These are phyloP conservation scores for Diarsia mendica DNA, from an alignment of 2,888 invertebrate genomes.

Conservation along the genomic window DNA sequence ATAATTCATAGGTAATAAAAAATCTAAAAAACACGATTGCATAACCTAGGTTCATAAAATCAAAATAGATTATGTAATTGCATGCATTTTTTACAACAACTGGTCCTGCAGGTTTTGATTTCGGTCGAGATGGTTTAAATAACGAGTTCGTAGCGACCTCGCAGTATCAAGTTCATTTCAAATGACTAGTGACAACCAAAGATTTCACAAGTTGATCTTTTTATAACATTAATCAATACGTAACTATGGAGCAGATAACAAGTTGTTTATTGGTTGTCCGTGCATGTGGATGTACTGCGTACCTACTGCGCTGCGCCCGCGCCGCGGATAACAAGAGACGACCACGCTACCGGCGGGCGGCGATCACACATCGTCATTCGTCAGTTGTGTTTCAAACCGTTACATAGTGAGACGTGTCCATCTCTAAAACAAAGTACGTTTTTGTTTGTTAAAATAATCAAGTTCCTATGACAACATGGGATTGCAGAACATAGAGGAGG, in stretches of 20 bases:
- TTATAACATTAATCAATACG: slow-evolving; percentile 52
- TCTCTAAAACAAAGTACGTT: slow-evolving; percentile 14
- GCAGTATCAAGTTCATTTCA: slow-evolving; percentile 17
- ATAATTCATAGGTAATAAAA: background rate
- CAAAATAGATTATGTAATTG: no score
- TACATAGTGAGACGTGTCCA: slow-evolving; percentile 66
- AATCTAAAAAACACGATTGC: background rate
- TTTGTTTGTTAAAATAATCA: slow-evolving; percentile 31
- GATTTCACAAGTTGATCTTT: slow-evolving; percentile 55
- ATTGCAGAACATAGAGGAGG: slow-evolving; percentile 80
- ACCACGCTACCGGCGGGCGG: slow-evolving; percentile 31
- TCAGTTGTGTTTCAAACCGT: slow-evolving; percentile 63
- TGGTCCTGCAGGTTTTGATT: slow-evolving; percentile 23
- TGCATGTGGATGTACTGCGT: slow-evolving; percentile 46
- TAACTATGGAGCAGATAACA: slow-evolving; percentile 58
- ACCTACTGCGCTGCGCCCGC: no score
- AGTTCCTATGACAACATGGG: slow-evolving; percentile 75
- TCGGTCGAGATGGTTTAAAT: background rate
- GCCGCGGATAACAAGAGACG: slow-evolving; percentile 42
- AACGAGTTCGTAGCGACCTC: slow-evolving; percentile 41
- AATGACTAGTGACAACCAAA: slow-evolving; percentile 36
- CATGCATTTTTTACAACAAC: background rate
- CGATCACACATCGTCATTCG: slow-evolving; percentile 39
- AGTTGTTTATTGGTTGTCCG: slow-evolving; percentile 60
- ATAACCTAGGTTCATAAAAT: no score